Conservation (phyloP, 2,797 vertebrate species). For the Poecilia picta region DNA sequence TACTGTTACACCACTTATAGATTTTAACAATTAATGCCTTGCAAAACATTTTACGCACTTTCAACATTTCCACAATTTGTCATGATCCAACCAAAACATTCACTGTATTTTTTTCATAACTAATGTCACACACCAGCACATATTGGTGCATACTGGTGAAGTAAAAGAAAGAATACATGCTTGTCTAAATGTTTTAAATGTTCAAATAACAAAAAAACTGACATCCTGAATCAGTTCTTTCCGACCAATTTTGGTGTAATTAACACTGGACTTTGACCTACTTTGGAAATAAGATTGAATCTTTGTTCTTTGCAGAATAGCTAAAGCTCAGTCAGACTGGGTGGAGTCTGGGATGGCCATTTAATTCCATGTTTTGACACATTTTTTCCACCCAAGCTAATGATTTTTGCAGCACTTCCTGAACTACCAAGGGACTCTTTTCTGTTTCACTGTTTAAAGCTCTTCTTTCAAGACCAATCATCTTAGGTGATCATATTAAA, state of each 20-base stretch:
- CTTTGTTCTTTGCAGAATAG: neutral
- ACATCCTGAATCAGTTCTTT: neutral
- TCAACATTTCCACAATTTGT: neutral
- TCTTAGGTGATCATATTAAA: neutral
- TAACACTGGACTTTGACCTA: neutral
- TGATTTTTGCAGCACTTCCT: neutral
- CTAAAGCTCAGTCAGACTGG: neutral
- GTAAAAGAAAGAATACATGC: neutral
- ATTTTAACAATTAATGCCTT: neutral
- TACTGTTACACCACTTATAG: neutral
- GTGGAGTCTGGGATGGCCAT: neutral
- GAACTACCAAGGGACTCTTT: neutral
- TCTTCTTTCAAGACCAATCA: neutral
- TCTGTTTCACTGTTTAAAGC: neutral
- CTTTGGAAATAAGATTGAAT: neutral
- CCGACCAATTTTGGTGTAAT: neutral
- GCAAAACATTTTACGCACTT: neutral
- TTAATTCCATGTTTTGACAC: neutral
- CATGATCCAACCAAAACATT: neutral
- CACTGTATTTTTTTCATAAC: neutral
- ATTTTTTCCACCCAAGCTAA: neutral
- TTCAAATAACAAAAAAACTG: neutral
- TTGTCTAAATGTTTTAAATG: neutral
- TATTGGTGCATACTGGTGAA: neutral
- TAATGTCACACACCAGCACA: neutral